Evolutionary conservation across 2,797 vertebrate genomes (phyloP), one percentile per base, ranked within the genome.

Genomic region (Tauraco hartlaubi): DNA sequence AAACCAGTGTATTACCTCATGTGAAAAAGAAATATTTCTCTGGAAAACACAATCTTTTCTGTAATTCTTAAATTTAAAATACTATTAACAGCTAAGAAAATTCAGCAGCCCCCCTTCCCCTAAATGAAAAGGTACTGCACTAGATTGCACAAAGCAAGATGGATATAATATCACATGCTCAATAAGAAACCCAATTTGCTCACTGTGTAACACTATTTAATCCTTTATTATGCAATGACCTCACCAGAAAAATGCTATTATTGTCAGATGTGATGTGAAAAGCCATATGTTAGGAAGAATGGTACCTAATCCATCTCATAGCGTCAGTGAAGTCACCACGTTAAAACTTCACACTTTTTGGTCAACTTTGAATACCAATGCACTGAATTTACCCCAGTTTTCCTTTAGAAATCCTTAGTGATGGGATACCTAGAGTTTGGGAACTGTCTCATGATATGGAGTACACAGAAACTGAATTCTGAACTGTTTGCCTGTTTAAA

Each of bases 1-100:
- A 63, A 62, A 78, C 1, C 3, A 23, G 4, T 41, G 10, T 29
- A 62, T 7, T 66, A 51, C 3, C 11, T 46, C 54, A 39, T 0
- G 0, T 21, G 59, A 72, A 79, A 82, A 61, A 3, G 23, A 83
- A 73, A 39, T 31, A 22, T 4, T 12, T 4, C 20, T 75, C 66
- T 78, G 31, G 17, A 48, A 19, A 73, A 79, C 4, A 54, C 26
- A 69, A 37, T 31, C 5, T 66, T 80, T 85, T 41, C 71, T 5
- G 3, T 55, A 73, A 37, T 39, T 82, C 35, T 29, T 71, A 16
- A 39, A 67, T 73, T 44, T 62, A 52, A 82, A 80, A 46, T 68
- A 31, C 18, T 37, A 5, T 21, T 67, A 59, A 52, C 26, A 78
- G 22, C 23, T 58, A 61, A 64, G 63, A 26, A 92, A 71, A 67